Base-by-base conservation (phyloP, 2,888 invertebrate species). In the Cryptus viduatorius region DNA sequence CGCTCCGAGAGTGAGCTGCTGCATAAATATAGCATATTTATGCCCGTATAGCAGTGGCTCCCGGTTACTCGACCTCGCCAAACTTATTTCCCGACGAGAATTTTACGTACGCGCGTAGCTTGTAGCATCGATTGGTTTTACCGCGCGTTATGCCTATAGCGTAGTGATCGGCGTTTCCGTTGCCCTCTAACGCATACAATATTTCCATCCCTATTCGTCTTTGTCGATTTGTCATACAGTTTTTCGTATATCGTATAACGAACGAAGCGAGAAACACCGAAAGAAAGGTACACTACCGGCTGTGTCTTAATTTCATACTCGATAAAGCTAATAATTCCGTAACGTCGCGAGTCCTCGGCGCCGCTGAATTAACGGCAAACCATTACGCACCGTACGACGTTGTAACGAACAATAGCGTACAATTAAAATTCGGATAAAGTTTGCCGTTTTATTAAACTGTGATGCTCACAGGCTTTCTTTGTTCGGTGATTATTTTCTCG, bases 301-400 rank as follows among this genome's bases (percentile, higher is more conserved):
- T 89, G 89, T 90, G 89, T 91, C 92, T 92, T 92, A 92, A 92
- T 92, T 92, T 91, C 90, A 92, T 91, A 91, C 90, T 88, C 90
- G 90, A 90, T 90, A 90, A 89, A 89, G 89, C 88, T 90, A 90
- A 90, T 91, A 90, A 91, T 91, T 91, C 86, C 84, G 72, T 44
- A 56, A 37, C 68, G 48, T 48, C 12, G 68, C 68, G n/a, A 44
- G 44, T 8, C 14, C 64, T 48, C 29, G 19, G 37, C 42, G 78
- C 68, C 31, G 69, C 46, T 78, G 50, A 24, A 68, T 68, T 50
- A 68, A 68, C 46, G 12, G 46, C 46, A 10, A 19, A 46, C 24
- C 12, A 44, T 19, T 4, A 19, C 44, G 44, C n/a, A n/a, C 5
- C 24, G 1, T 24, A 50, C 50, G 3, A n/a, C 16, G 50, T 50